These are phyloP conservation scores for Lamprotornis superbus DNA, from an alignment of 2,113 vertebrate genomes.

Conservation along the genomic window DNA sequence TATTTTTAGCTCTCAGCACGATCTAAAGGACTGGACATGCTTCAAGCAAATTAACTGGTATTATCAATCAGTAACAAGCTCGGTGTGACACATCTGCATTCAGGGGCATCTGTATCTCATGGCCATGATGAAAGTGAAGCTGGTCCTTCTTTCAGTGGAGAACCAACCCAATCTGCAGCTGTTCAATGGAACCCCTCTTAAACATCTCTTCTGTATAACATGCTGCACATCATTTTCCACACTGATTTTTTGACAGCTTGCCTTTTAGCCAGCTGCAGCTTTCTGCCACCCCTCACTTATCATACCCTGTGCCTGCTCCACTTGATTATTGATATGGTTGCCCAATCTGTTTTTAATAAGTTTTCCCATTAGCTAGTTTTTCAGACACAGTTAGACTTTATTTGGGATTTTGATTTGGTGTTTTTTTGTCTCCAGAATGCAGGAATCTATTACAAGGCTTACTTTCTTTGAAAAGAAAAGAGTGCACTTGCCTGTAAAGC, in stretches of 20 bases:
- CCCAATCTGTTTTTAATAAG: not conserved
- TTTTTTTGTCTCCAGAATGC: not conserved
- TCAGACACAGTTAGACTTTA: not conserved
- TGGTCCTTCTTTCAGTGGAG: not conserved
- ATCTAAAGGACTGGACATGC: not conserved
- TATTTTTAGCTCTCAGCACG: not conserved
- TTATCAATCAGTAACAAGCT: not conserved
- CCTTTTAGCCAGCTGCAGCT: not conserved
- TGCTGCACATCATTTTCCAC: not conserved
- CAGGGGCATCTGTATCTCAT: not conserved
- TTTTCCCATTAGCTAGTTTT: slow-evolving; percentile 10
- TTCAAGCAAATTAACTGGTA: not conserved
- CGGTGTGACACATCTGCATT: not conserved
- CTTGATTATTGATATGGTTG: not conserved
- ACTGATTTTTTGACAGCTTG: not conserved
- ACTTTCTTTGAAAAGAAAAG: not conserved
- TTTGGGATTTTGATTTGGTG: not conserved
- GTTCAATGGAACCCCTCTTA: accelerated
- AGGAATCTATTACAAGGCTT: slow-evolving; percentile 7
- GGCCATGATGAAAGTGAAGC: not conserved
- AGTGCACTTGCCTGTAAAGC: slow-evolving; percentile 2
- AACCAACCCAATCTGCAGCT: not conserved
- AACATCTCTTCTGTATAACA: not conserved
- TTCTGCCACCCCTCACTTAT: not conserved
- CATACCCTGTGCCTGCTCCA: not conserved